Percentiles rank a stretch among this genome's conserved stretches.
These are phyloP conservation scores for Clusia tigrina DNA, from an alignment of 2,888 invertebrate genomes.

Conservation along the genomic window DNA sequence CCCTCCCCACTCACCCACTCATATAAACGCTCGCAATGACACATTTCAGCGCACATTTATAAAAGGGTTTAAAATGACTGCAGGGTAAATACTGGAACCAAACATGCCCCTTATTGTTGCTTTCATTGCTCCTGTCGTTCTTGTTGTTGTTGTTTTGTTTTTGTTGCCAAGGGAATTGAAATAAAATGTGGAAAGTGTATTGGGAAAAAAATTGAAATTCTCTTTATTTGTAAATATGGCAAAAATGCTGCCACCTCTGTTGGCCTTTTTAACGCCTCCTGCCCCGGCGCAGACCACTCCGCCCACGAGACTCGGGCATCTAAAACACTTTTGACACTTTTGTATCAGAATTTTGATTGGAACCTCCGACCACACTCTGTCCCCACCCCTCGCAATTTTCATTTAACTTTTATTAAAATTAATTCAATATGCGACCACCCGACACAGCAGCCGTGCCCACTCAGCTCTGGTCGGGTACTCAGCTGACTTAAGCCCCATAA, in stretches of 20 bases:
- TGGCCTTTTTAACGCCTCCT: background rate
- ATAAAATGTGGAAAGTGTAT: background rate
- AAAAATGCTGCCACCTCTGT: background rate
- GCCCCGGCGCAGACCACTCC: background rate
- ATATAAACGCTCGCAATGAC: background rate
- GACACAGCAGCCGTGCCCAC: background rate
- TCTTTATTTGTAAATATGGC: background rate
- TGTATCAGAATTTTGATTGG: background rate
- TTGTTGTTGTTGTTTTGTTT: background rate
- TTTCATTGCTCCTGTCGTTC: background rate
- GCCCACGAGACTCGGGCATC: background rate
- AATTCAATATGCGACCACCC: background rate
- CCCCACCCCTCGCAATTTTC: too few relatives aligned
- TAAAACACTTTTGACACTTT: conserved; percentile 11
- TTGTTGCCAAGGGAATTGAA: conserved; percentile 2
- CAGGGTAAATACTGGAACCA: background rate
- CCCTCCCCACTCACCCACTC: too few relatives aligned
- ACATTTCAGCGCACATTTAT: conserved; percentile 3
- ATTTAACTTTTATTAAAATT: background rate
- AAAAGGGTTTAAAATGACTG: conserved; percentile 3
- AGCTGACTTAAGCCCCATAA: background rate
- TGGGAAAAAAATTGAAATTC: background rate
- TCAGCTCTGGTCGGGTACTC: too few relatives aligned
- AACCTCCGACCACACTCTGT: too few relatives aligned
- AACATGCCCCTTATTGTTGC: background rate